phyloP scores from a whole-genome alignment of 2,113 vertebrate genomes.

The Centropristis striata region DNA sequence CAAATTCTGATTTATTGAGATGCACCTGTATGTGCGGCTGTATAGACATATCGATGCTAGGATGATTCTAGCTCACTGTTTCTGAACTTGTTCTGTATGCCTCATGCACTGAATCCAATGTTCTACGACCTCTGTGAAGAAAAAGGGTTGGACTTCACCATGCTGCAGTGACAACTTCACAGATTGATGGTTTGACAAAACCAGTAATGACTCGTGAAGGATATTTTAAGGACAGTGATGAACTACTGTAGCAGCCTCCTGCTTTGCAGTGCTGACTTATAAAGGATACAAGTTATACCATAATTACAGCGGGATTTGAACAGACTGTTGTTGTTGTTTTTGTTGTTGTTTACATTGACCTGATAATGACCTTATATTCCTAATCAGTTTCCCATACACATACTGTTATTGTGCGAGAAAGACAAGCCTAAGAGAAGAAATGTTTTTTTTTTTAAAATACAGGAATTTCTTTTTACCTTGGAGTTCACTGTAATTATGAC shows the following conservation, averaged over 20 bases:
- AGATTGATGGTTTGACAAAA: not conserved
- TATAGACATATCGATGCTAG: too few species aligned
- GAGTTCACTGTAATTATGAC: not conserved
- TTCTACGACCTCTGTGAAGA: not conserved
- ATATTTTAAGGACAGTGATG: not conserved
- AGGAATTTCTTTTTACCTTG: not conserved
- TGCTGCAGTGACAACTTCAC: constrained; percentile 2
- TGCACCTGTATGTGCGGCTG: too few species aligned
- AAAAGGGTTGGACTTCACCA: not conserved
- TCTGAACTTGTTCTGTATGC: not conserved
- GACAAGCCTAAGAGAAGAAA: not conserved
- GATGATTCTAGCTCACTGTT: constrained; percentile 11
- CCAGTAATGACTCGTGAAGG: not conserved
- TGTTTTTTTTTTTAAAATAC: not conserved
- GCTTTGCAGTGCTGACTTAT: not conserved
- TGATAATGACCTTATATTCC: too few species aligned
- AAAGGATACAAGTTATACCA: not conserved
- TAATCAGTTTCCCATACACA: not conserved
- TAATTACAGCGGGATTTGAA: not conserved
- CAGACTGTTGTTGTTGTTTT: too few species aligned
- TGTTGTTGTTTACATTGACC: too few species aligned
- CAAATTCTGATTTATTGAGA: too few species aligned
- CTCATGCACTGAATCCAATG: not conserved
- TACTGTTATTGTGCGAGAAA: not conserved
- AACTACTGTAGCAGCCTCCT: not conserved